Conservation (phyloP, 2,113 vertebrate genomes). For the Anoura caudifer region DNA sequence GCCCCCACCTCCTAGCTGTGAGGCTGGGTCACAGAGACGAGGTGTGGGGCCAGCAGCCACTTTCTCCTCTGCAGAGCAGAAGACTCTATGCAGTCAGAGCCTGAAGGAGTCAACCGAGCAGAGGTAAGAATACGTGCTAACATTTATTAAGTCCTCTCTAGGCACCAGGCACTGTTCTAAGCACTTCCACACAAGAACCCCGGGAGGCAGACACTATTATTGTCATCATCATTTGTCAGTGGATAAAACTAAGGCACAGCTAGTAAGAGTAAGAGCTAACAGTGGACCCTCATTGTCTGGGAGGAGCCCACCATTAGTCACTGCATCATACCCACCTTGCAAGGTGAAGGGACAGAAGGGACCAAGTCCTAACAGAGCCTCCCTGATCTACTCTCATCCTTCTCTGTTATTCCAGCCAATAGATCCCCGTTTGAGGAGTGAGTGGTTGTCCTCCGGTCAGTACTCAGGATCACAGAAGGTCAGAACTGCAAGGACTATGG, state of each 20-base stretch:
- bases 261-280: not conserved
- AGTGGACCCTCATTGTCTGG: not conserved
- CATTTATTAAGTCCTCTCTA: not conserved
- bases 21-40: not conserved
- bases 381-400: not conserved
- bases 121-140: not conserved
- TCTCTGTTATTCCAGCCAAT: not conserved
- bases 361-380: not conserved
- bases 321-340: not conserved
- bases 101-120: not conserved
- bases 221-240: not conserved
- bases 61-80: not conserved
- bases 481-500: not conserved
- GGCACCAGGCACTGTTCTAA: not conserved
- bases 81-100: not conserved
- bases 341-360: not conserved
- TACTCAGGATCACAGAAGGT: not conserved
- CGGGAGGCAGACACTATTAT: not conserved
- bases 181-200: not conserved
- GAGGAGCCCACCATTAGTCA: not conserved
- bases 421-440: not conserved
- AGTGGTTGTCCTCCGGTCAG: not conserved
- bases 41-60: not conserved
- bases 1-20: not conserved
- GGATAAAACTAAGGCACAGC: not conserved